Evolutionary conservation across 1,140 invertebrate species (phyloP), one percentile per base, ranked within the genome.

Genomic region (Daktulosphaira vitifoliae): DNA sequence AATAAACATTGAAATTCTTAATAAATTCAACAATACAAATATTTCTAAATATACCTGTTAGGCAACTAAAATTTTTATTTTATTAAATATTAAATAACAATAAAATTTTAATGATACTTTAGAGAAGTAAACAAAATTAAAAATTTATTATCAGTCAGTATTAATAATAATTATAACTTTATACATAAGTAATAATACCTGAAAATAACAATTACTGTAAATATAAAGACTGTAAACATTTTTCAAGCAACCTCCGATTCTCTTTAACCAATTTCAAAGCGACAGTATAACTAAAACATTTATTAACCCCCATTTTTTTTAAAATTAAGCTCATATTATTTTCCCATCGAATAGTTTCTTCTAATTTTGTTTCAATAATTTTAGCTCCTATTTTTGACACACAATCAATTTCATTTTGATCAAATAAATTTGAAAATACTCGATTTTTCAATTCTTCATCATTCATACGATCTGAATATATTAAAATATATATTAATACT

Each of bases 401-500:
- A 22, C 39, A n/a, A n/a, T 51, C 15, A 16, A 67, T 18, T 66
- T 77, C 76, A 15, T 70, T 42, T 42, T 18, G 33, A 66, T 69
- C 68, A 69, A 76, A 73, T 16, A 70, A 62, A 65, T 70, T 64
- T 13, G 68, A 67, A 68, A 73, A 77, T 39, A 78, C 71, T 66
- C 74, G 75, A 15, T 67, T 49, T 50, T 71, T 73, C 69, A 75
- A 75, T 51, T 69, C 33, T 29, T 71, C 33, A 23, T 65, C 67
- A 42, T 70, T 56, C 46, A 69, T 23, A 66, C 18, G 66, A 66
- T 66, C 67, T 8, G 68, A 54, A 39, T 72, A 73, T 38, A 66
- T 69, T n/a, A 71, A 56, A 56, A 78, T 65, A 65, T 73, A 79
- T 48, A 78, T 71, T 46, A 73, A 65, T 65, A 72, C 71, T 64